These are phyloP conservation scores for roundworm (Caenorhabditis elegans) DNA, from an alignment of 1,140 invertebrate genomes.

Conservation along the genomic window WBcel235 BX284605.5:11044001-11044500, in stretches of 20 bases:
- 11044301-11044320: neutral
- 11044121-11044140: neutral
- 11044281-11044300: slow-evolving; percentile 11
- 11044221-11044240: neutral
- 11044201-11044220: neutral
- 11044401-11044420: neutral
- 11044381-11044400: too few relatives aligned
- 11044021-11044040: neutral
- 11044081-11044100: neutral
- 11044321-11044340: neutral
- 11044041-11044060: neutral
- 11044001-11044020: too few relatives aligned
- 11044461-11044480: neutral
- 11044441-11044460: neutral
- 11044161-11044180: neutral
- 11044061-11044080: neutral
- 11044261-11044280: neutral
- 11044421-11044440: neutral
- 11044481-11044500: slow-evolving; percentile 46
- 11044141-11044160: neutral
- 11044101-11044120: slow-evolving; percentile 21
- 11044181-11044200: slow-evolving; percentile 19
- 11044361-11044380: neutral
- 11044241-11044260: neutral
- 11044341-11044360: neutral